Evolutionary conservation across 2,113 vertebrate genomes (phyloP).

Genomic region (Apodemus sylvaticus): DNA sequence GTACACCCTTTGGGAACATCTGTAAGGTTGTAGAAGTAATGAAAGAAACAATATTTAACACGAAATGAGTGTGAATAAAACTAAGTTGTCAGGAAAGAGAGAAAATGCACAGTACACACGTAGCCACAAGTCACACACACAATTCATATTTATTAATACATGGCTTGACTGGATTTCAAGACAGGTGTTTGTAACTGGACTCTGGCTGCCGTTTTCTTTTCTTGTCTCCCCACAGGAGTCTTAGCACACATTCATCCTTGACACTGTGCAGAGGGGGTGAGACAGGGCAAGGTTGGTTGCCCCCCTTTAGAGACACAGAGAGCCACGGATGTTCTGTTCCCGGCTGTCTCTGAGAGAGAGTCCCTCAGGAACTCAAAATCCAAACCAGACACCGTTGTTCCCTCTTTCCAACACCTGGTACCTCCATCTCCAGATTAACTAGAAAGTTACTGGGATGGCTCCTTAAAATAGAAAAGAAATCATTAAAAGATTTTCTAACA

Average conservation of each 20-base stretch:
- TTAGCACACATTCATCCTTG: neutral
- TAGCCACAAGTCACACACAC: neutral
- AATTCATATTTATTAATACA: neutral
- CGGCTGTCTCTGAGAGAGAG: neutral
- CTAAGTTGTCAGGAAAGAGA: neutral
- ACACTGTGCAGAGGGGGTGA: neutral
- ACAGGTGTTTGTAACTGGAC: neutral
- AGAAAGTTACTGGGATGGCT: neutral
- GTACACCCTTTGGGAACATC: neutral
- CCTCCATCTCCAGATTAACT: neutral
- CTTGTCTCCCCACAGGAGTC: neutral
- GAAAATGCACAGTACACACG: too few relatives aligned
- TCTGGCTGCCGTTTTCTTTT: neutral
- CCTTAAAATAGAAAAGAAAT: conserved; percentile 16
- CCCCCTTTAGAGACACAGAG: neutral
- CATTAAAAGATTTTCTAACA: neutral
- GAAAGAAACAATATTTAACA: neutral
- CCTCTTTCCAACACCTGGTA: neutral
- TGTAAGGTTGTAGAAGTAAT: neutral
- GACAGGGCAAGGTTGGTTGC: neutral
- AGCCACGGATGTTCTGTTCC: neutral
- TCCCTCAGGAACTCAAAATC: neutral
- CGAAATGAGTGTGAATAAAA: neutral
- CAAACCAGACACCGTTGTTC: neutral
- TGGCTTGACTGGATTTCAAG: neutral